Conservation (phyloP, 2,888 invertebrate genomes). For the Drosophila rellima region DNA sequence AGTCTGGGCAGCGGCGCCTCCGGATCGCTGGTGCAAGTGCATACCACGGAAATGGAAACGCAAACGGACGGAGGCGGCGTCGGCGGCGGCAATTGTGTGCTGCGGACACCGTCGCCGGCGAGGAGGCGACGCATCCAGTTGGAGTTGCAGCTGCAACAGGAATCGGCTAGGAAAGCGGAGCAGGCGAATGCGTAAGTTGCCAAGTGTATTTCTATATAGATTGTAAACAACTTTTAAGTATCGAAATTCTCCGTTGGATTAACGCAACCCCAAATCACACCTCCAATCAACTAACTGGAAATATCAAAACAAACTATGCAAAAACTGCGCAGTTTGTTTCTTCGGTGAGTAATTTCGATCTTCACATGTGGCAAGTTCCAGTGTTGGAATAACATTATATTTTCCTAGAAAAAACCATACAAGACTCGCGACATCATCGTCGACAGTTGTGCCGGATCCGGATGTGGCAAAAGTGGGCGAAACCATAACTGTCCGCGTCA, state of each 20-base stretch:
- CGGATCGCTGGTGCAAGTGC: constrained; percentile 51
- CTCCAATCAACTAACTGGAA: background rate
- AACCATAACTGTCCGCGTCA: constrained; percentile 80
- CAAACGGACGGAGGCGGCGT: constrained; percentile 62
- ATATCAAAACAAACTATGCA: constrained; percentile 78
- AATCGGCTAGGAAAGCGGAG: constrained; percentile 39
- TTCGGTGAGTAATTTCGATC: constrained; percentile 62
- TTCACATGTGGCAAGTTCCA: background rate
- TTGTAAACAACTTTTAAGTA: constrained; percentile 21
- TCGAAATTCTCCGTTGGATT: constrained; percentile 75
- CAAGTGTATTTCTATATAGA: constrained; percentile 27
- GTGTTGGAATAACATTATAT: too few species aligned
- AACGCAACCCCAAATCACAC: constrained; percentile 19
- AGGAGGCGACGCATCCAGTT: constrained; percentile 69
- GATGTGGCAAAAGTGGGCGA: constrained; percentile 56
- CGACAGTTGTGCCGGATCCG: constrained; percentile 44
- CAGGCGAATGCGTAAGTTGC: constrained; percentile 75
- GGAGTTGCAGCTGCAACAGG: constrained; percentile 63
- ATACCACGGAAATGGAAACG: constrained; percentile 67
- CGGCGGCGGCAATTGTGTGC: constrained; percentile 63
- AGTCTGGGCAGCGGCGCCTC: constrained; percentile 46
- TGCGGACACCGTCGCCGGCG: constrained; percentile 72
- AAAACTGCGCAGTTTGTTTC: constrained; percentile 83
- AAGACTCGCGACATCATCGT: constrained; percentile 43
- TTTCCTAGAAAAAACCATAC: constrained; percentile 64